Conservation (phyloP, 64 coral and sea anemone genomes). For the Pachyseris speciosa region DNA sequence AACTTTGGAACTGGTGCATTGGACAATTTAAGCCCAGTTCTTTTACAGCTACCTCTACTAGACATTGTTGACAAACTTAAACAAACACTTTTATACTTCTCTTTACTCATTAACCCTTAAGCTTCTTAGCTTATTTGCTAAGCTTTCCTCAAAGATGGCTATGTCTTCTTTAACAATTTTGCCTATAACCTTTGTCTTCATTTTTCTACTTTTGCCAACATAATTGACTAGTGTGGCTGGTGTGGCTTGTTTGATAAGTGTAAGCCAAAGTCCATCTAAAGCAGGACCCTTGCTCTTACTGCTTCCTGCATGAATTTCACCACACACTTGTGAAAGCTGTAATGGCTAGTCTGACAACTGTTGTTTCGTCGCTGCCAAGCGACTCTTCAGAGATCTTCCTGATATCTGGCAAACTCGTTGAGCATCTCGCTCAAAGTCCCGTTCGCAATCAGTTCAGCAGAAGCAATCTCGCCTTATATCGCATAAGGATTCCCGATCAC, state of each 20-base stretch:
- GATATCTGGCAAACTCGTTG: no score
- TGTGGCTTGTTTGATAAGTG: slow-evolving; percentile 45
- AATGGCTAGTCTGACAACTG: no score
- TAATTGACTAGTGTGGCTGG: slow-evolving; percentile 28
- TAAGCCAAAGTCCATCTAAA: slow-evolving; percentile 35
- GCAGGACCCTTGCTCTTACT: neutral
- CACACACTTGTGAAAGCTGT: no score
- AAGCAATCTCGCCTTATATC: no score
- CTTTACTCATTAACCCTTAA: slow-evolving; percentile 45
- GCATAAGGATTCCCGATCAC: no score
- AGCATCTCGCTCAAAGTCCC: no score
- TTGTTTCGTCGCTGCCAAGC: no score
- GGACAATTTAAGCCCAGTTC: slow-evolving; percentile 26
- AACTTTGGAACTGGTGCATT: slow-evolving; percentile 46
- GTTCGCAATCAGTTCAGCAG: no score
- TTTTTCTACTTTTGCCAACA: slow-evolving; percentile 14
- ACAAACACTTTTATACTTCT: slow-evolving; percentile 70
- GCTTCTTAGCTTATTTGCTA: slow-evolving; percentile 53
- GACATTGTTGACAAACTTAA: slow-evolving; percentile 10
- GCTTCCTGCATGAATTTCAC: neutral
- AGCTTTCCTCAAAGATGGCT: slow-evolving; percentile 32
- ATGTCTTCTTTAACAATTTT: neutral
- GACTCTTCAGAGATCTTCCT: no score
- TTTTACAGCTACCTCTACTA: slow-evolving; percentile 13
- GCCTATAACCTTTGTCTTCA: slow-evolving; percentile 24